Evolutionary conservation across 2,797 vertebrate species (phyloP).

Genomic region (Hydrolagus colliei): DNA sequence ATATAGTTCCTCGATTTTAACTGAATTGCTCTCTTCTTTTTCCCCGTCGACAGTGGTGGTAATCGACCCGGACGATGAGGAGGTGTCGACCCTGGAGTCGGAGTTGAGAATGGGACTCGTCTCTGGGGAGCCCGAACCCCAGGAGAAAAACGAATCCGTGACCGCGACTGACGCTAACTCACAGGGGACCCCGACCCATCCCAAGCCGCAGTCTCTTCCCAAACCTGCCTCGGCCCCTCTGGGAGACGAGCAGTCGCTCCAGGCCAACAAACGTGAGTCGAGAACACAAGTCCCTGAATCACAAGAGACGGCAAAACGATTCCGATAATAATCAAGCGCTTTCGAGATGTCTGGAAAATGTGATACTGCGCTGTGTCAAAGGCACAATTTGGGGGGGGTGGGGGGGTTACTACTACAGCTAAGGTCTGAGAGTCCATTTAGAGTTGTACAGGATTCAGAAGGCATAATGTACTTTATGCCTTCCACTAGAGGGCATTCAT

Average conservation of each 20-base stretch:
- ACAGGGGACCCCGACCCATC: neutral
- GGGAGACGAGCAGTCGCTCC: constrained; percentile 2
- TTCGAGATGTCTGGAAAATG: too few species aligned
- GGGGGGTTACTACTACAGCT: too few species aligned
- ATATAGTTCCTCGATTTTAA: neutral
- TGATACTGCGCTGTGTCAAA: too few species aligned
- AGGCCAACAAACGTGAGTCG: constrained; percentile 26
- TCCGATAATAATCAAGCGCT: neutral
- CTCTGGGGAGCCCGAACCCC: neutral
- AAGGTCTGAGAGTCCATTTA: too few species aligned
- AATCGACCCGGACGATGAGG: constrained; percentile 23
- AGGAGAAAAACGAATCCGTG: constrained; percentile 15
- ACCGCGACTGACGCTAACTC: neutral
- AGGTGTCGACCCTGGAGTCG: constrained; percentile 1
- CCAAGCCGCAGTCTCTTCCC: neutral
- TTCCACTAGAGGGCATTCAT: too few species aligned
- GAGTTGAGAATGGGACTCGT: neutral
- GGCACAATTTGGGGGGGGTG: too few species aligned
- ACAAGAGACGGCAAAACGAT: neutral
- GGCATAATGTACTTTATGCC: too few species aligned
- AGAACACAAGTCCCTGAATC: neutral
- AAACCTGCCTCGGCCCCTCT: constrained; percentile 16
- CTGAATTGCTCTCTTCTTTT: neutral
- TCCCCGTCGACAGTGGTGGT: constrained; percentile 10
- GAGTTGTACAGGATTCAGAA: too few species aligned